phyloP scores from a whole-genome alignment of 2,797 vertebrate species.

The Macrochelys suwanniensis region DNA sequence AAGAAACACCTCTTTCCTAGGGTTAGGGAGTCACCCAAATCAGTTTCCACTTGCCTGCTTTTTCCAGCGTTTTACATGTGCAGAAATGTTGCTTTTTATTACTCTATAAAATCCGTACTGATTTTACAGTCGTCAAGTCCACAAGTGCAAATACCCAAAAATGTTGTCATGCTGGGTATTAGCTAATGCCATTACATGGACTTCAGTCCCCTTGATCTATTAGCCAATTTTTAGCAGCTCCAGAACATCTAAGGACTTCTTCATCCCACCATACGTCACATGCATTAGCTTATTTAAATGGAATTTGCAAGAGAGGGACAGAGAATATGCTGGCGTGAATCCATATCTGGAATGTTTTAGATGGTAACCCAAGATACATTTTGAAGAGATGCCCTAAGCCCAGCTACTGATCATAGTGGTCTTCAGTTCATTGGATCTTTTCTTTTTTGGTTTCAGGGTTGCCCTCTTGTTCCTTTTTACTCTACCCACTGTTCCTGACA shows the following conservation, averaged over 20 bases:
- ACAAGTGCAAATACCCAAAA: not conserved
- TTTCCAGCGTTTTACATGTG: constrained; percentile 14
- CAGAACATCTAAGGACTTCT: not conserved
- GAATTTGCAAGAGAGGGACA: not conserved
- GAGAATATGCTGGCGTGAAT: not conserved
- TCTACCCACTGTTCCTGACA: not conserved
- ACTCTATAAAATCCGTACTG: constrained; percentile 45
- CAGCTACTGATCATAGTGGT: rapidly evolving
- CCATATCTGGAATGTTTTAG: not conserved
- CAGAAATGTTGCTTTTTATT: constrained; percentile 32
- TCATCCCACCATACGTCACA: not conserved
- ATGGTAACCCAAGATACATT: not conserved
- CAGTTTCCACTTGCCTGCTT: not conserved
- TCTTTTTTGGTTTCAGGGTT: not conserved
- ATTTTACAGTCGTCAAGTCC: constrained; percentile 26
- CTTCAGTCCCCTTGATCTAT: not conserved
- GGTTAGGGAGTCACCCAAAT: not conserved
- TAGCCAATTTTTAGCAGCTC: not conserved
- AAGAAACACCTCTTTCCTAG: not conserved
- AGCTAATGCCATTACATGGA: not conserved
- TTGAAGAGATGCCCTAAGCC: not conserved
- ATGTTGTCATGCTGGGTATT: not conserved
- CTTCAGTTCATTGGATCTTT: not conserved
- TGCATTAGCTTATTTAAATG: not conserved
- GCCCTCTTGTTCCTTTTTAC: not conserved